Evolutionary conservation across 2,888 invertebrate genomes (phyloP).

Genomic region (Cephus nigrinus): DNA sequence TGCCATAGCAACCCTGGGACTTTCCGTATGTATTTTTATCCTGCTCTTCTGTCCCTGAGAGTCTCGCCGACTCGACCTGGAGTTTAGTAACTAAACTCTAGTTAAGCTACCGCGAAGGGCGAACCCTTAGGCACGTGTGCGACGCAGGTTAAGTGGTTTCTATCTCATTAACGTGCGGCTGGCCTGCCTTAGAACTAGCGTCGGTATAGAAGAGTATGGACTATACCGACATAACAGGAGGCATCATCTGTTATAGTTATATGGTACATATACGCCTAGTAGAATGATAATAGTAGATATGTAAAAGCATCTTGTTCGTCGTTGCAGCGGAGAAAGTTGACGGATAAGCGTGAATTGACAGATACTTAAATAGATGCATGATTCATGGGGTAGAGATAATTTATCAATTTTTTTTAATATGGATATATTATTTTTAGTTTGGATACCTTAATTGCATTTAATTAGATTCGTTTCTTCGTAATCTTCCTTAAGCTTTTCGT

Average conservation of each 20-base stretch:
- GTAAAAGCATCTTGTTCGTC: not conserved
- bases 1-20: not conserved
- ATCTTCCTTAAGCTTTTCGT: not conserved
- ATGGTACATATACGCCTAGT: not conserved
- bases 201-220: slow-evolving; percentile 32
- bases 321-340: not conserved
- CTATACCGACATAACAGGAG: slow-evolving; percentile 18
- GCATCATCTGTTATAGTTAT: not conserved
- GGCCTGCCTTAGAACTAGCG: slow-evolving; percentile 21
- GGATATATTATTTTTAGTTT: not conserved
- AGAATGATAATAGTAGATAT: not conserved
- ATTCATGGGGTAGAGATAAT: not conserved
- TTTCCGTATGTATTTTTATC: not conserved
- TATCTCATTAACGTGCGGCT: slow-evolving; percentile 52
- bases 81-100: slow-evolving; percentile 48
- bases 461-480: not conserved
- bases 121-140: slow-evolving; percentile 55
- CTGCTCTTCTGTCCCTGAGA: not conserved
- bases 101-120: slow-evolving; percentile 25
- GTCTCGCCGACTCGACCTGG: not conserved
- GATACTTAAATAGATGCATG: not conserved
- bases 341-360: not conserved
- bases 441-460: not conserved
- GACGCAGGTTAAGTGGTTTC: slow-evolving; percentile 54
- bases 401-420: not conserved